Evolutionary conservation across 2,888 invertebrate species (phyloP).

Genomic region (Tenthredo distinguenda): DNA sequence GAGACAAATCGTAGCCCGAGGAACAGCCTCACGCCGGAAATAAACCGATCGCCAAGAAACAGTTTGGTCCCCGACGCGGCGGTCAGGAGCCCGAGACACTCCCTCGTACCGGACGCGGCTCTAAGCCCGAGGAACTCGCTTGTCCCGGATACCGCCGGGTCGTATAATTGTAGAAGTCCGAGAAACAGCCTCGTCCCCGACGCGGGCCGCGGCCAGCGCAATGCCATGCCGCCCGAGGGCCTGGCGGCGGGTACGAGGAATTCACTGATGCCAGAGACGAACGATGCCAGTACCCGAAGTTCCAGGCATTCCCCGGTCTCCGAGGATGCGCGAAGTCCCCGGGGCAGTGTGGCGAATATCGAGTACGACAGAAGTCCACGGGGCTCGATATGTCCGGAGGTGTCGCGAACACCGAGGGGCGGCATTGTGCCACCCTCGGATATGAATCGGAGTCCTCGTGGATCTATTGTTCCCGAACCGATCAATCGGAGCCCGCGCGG

Average conservation of each 20-base stretch:
- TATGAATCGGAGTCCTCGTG: slow-evolving; percentile 81
- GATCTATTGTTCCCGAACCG: slow-evolving; percentile 79
- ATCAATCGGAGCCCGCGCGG: slow-evolving; percentile 78
- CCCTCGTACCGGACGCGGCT: slow-evolving; percentile 81
- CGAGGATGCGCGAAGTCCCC: slow-evolving; percentile 80
- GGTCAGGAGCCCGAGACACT: slow-evolving; percentile 82
- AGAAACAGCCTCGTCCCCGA: slow-evolving; percentile 82
- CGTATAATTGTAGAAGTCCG: slow-evolving; percentile 80
- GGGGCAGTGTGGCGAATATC: slow-evolving; percentile 81
- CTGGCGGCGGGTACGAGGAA: slow-evolving; percentile 61
- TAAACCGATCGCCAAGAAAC: slow-evolving; percentile 80
- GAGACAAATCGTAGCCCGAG: slow-evolving; percentile 77
- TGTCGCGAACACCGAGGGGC: slow-evolving; percentile 80
- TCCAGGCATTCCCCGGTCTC: slow-evolving; percentile 82
- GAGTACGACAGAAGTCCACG: slow-evolving; percentile 82
- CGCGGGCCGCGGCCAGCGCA: slow-evolving; percentile 62
- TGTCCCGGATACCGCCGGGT: slow-evolving; percentile 79
- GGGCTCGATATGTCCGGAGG: slow-evolving; percentile 82
- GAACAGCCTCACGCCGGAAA: slow-evolving; percentile 83
- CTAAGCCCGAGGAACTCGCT: slow-evolving; percentile 83
- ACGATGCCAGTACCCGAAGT: slow-evolving; percentile 67
- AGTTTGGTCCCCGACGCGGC: slow-evolving; percentile 82
- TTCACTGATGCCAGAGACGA: slow-evolving; percentile 71
- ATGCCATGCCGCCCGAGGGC: slow-evolving; percentile 49
- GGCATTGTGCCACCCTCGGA: slow-evolving; percentile 64